phyloP scores from a whole-genome alignment of 2,888 invertebrate species.

The Sinhomidia bicolor region DNA sequence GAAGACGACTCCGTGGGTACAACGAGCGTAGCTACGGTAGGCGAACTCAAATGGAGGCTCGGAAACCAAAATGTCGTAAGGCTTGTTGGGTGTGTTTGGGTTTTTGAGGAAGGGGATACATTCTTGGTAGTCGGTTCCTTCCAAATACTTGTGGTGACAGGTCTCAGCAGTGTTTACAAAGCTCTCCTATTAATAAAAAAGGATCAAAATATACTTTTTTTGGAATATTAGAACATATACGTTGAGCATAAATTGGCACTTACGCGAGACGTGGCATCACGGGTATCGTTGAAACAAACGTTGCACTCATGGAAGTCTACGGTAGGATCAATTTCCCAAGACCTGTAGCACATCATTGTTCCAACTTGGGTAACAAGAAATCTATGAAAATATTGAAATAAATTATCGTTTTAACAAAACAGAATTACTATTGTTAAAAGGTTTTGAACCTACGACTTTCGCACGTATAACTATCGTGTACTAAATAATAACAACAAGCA shows the following conservation, averaged over 20 bases:
- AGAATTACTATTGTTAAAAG: not conserved
- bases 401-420: too few relatives aligned
- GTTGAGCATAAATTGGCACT: not conserved
- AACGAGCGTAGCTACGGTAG: constrained; percentile 66
- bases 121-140: constrained; percentile 64
- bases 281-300: constrained; percentile 68
- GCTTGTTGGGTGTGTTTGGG: constrained; percentile 65
- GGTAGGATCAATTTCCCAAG: constrained; percentile 61
- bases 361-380: constrained; percentile 69
- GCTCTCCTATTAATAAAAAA: not conserved
- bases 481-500: not conserved
- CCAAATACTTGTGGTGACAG: constrained; percentile 62
- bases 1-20: constrained; percentile 67
- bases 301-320: constrained; percentile 69
- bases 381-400: not conserved
- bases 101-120: constrained; percentile 70
- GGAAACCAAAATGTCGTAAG: constrained; percentile 65
- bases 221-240: not conserved
- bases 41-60: constrained; percentile 73
- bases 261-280: constrained; percentile 24
- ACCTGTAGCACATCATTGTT: constrained; percentile 71
- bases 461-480: too few relatives aligned
- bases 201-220: too few relatives aligned
- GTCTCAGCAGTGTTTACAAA: constrained; percentile 45
- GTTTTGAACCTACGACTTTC: not conserved